Evolutionary conservation across 2,113 vertebrate species (phyloP).

Genomic region (Lophotis ruficrista): DNA sequence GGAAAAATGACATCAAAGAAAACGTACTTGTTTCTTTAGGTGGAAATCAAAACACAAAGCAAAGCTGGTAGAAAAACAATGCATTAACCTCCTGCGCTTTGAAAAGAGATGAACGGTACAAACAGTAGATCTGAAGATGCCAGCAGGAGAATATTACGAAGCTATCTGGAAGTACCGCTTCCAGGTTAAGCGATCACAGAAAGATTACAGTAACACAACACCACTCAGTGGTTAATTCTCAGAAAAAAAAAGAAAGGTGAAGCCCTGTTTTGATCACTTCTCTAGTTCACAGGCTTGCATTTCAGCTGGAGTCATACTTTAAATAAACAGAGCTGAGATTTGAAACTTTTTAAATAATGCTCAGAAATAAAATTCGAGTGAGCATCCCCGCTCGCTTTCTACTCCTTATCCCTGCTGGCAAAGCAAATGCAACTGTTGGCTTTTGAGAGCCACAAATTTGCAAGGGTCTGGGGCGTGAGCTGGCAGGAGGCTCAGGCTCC

Average conservation of each 20-base stretch:
- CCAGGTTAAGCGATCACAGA: slow-evolving; percentile 36
- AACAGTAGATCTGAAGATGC: slow-evolving; percentile 21
- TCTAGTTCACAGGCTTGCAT: background rate
- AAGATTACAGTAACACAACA: slow-evolving; percentile 5
- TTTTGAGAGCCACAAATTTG: slow-evolving; percentile 67
- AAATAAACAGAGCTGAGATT: slow-evolving; percentile 44
- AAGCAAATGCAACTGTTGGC: slow-evolving; percentile 66
- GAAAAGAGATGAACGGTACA: slow-evolving; percentile 18
- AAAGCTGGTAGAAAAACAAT: background rate
- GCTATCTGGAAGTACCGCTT: slow-evolving; percentile 15
- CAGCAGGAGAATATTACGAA: slow-evolving; percentile 5
- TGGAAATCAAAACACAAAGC: slow-evolving; percentile 44
- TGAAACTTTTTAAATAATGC: slow-evolving; percentile 46
- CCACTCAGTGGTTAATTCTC: slow-evolving; percentile 18
- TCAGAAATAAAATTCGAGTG: slow-evolving; percentile 12
- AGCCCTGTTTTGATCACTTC: slow-evolving; percentile 34
- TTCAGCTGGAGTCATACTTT: slow-evolving; percentile 43
- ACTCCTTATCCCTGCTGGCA: slow-evolving; percentile 43
- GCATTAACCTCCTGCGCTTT: background rate
- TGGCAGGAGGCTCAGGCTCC: slow-evolving; percentile 66
- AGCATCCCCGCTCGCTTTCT: slow-evolving; percentile 9
- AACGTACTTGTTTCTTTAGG: background rate
- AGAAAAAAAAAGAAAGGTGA: slow-evolving; percentile 2
- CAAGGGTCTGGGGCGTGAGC: slow-evolving; percentile 53
- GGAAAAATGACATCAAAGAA: slow-evolving; percentile 35